Conservation (phyloP, 2,888 invertebrate genomes). For the Drosophila nr. medialis region DNA sequence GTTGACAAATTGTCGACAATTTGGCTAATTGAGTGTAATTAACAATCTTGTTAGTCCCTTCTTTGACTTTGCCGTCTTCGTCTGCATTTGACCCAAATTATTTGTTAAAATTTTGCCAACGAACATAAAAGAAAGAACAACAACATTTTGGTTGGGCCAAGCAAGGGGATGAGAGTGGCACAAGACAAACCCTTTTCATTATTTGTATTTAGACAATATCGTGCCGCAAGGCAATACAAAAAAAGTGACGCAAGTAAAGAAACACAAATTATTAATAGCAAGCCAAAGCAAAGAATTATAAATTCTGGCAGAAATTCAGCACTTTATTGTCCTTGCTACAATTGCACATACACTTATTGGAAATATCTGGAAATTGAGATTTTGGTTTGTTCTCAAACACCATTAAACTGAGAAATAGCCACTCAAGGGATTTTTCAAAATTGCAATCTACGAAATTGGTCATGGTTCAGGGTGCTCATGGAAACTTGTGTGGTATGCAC, state of each 20-base stretch:
- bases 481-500: slow-evolving; percentile 3
- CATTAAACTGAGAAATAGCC: not conserved
- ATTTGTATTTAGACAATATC: slow-evolving; percentile 53
- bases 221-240: slow-evolving; percentile 25
- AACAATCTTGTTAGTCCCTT: slow-evolving; percentile 48
- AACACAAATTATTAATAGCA: slow-evolving; percentile 13
- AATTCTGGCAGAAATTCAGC: slow-evolving; percentile 6
- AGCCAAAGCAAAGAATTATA: slow-evolving; percentile 8
- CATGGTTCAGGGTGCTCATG: too few species aligned
- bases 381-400: not conserved
- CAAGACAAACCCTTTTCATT: slow-evolving; percentile 68
- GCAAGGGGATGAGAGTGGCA: slow-evolving; percentile 15
- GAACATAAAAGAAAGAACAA: slow-evolving; percentile 41
- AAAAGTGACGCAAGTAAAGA: slow-evolving; percentile 11
- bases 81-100: slow-evolving; percentile 67
- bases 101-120: slow-evolving; percentile 60
- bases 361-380: not conserved
- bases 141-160: slow-evolving; percentile 20
- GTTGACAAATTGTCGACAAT: slow-evolving; percentile 69
- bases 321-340: not conserved
- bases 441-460: not conserved
- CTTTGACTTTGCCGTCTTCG: slow-evolving; percentile 14
- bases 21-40: slow-evolving; percentile 77
- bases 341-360: not conserved
- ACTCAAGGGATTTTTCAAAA: not conserved